phyloP scores from a whole-genome alignment of 2,888 invertebrate species.

The Thymelicus acteon region DNA sequence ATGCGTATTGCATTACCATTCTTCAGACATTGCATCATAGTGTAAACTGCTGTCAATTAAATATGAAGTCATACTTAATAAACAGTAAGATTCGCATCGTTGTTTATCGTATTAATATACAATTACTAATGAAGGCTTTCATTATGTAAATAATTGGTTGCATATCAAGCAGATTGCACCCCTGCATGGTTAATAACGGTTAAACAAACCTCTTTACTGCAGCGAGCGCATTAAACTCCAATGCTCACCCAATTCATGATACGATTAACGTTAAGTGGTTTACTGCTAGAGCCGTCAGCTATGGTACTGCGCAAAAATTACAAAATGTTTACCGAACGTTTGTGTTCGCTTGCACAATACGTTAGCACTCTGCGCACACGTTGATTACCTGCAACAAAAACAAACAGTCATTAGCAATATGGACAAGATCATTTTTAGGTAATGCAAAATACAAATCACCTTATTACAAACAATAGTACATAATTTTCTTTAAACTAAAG shows the following conservation, averaged over 20 bases:
- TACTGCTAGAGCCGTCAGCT: conserved; percentile 25
- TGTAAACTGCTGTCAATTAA: no score
- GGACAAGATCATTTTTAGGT: conserved; percentile 48
- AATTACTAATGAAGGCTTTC: no score
- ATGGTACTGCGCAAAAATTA: conserved; percentile 28
- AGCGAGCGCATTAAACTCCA: conserved; percentile 30
- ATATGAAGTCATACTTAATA: no score
- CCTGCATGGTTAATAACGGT: conserved; percentile 41
- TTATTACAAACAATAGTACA: conserved; percentile 17
- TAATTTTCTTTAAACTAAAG: conserved; percentile 23
- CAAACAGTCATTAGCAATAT: conserved; percentile 52
- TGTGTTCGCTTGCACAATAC: conserved; percentile 41
- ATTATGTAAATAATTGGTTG: no score
- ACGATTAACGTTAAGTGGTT: conserved; percentile 35
- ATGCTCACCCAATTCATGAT: conserved; percentile 27
- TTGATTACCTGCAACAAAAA: conserved; percentile 77
- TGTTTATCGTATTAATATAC: no score
- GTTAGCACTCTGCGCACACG: conserved; percentile 42
- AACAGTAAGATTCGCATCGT: no score
- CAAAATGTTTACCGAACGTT: conserved; percentile 8
- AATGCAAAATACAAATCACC: conserved; percentile 14
- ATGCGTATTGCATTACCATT: no score
- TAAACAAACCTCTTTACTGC: conserved; percentile 35
- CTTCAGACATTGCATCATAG: no score
- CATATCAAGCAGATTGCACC: conserved; percentile 23